Conservation (phyloP, 1,140 invertebrate genomes). For the Drosophila nebulosa region DNA sequence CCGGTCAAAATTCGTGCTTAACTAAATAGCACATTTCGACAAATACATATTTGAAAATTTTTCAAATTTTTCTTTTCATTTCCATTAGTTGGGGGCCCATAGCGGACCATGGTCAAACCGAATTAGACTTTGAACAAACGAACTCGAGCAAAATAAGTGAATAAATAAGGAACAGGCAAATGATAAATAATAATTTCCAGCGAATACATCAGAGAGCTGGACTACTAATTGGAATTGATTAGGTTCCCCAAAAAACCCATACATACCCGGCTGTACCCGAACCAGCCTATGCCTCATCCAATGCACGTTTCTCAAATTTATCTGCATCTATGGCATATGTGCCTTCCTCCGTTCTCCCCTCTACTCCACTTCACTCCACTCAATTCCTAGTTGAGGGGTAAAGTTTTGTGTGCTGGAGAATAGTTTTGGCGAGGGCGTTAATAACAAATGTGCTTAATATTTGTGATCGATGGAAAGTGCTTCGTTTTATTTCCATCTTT, state of each 20-base stretch:
- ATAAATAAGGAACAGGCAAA: constrained; percentile 74
- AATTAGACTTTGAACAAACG: constrained; percentile 5
- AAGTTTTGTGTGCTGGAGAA: constrained; percentile 36
- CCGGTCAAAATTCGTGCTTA: constrained; percentile 23
- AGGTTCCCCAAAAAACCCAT: constrained; percentile 40
- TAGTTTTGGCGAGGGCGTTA: constrained; percentile 36
- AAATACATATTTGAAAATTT: no score
- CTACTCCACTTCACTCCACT: background rate
- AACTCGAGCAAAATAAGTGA: constrained; percentile 11
- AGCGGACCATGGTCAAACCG: background rate
- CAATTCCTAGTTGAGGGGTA: constrained; percentile 23
- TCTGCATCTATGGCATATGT: constrained; percentile 77
- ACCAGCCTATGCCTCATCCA: constrained; percentile 12
- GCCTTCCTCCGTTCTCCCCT: constrained; percentile 12
- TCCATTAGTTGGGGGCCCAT: no score
- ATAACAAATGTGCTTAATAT: constrained; percentile 78
- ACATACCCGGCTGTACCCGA: background rate
- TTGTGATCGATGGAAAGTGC: constrained; percentile 76
- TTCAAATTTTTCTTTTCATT: no score
- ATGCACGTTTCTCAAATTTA: constrained; percentile 76
- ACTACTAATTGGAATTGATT: constrained; percentile 80
- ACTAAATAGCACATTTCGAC: background rate
- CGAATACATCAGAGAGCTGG: constrained; percentile 78
- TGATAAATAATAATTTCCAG: constrained; percentile 79
- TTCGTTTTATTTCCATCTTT: constrained; percentile 58